Base-by-base conservation (phyloP, 2,888 invertebrate genomes). In the Ctena decussata region DNA sequence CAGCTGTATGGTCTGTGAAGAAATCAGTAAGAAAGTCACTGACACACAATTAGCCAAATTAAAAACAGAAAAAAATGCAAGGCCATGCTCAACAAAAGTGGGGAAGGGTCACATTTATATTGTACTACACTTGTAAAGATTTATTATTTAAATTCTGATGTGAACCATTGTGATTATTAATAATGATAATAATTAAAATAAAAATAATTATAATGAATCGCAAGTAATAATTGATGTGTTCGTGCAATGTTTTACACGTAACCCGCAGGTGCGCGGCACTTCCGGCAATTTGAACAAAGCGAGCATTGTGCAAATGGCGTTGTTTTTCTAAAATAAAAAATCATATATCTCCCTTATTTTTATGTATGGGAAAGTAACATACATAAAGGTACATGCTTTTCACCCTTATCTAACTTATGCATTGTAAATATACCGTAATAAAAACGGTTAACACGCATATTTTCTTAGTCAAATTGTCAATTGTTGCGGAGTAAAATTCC, bases 211-310 rank as follows among this genome's bases (percentile, higher is more conserved):
- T 60, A 27, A 60, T 60, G 27, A 60, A 15, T n/a, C 21, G 53
- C 21, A 1, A 24, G 32, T 11, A 30, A 30, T 30, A n/a, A n/a
- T n/a, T 53, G n/a, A 12, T 60, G 27, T n/a, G 15, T 35, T 72
- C 44, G 72, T 72, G 6, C 6, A 3, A n/a, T 6, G 8, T 41
- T 24, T 39, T 72, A 24, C 11, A 18, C 11, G n/a, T 21, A 30
- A 11, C 72, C 72, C 46, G 77, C 88, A 88, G 85, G 88, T 88
- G 88, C 85, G 81, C 84, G 81, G 70, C 70, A 86, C 81, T 86
- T 88, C 88, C 88, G 85, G 88, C 77, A 77, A 76, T 86, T 88
- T 86, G 85, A 88, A 88, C 88, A 88, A 88, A 88, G 88, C 88
- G 79, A 77, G 82, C 82, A 85, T 88, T 88, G 85, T 86, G 73